Evolutionary conservation across 2,888 invertebrate species (phyloP).

Genomic region (Euphydryas editha): DNA sequence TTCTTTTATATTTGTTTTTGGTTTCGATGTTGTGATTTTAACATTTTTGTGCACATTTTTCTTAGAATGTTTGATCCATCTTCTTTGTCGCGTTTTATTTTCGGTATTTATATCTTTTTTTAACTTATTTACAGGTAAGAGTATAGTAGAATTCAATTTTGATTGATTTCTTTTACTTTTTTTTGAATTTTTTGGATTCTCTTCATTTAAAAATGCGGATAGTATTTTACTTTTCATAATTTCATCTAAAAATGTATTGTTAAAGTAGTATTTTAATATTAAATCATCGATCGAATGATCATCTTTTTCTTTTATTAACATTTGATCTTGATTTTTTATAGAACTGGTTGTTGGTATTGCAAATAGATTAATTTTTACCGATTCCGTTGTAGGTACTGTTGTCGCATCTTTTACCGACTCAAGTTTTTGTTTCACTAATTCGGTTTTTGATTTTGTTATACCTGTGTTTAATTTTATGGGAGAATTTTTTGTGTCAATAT

Average conservation of each 20-base stretch:
- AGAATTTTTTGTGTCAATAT: conserved; percentile 50
- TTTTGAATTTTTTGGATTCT: conserved; percentile 35
- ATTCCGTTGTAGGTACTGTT: conserved; percentile 52
- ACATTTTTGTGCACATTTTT: conserved; percentile 18
- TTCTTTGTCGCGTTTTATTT: conserved; percentile 1
- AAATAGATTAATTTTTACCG: conserved; percentile 71
- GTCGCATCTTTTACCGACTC: conserved; percentile 40
- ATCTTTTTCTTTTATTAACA: conserved; percentile 72
- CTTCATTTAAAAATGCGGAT: conserved; percentile 49
- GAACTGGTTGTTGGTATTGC: conserved; percentile 58
- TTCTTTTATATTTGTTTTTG: background rate
- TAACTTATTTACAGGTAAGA: conserved; percentile 24
- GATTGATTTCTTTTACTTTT: conserved; percentile 58
- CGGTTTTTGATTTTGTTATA: conserved; percentile 23
- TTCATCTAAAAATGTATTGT: conserved; percentile 73
- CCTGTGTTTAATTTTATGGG: conserved; percentile 36
- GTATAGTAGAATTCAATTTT: conserved; percentile 34
- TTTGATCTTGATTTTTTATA: conserved; percentile 60
- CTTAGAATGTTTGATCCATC: conserved; percentile 12
- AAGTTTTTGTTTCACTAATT: conserved; percentile 28
- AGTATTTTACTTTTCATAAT: conserved; percentile 68
- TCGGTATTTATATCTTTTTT: background rate
- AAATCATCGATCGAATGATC: conserved; percentile 69
- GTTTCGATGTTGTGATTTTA: background rate
- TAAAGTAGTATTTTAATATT: conserved; percentile 77